Percentiles rank a stretch among this genome's conserved stretches.
Conservation (phyloP, 1,140 invertebrate species). For the Ephestia elutella region DNA sequence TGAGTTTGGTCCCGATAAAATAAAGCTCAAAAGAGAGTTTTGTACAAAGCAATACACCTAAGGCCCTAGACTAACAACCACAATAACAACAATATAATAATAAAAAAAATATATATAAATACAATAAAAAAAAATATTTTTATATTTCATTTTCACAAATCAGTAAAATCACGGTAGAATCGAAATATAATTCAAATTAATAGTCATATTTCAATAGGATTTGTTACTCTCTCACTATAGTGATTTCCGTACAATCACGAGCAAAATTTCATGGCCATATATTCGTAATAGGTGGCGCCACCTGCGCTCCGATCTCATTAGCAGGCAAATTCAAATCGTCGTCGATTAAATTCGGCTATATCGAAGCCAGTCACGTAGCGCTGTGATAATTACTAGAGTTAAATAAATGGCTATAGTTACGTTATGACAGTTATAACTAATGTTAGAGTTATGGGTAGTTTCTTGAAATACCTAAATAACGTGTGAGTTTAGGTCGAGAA, state of each 20-base stretch:
- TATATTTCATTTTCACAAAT: too few species aligned
- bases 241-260: background rate
- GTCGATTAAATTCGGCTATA: conserved; percentile 47
- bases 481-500: too few species aligned
- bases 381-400: conserved; percentile 12
- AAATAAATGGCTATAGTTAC: conserved; percentile 6
- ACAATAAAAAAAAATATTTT: too few species aligned
- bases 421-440: background rate
- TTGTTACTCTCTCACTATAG: background rate
- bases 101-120: too few species aligned
- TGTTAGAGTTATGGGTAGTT: background rate
- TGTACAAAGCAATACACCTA: too few species aligned
- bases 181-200: too few species aligned
- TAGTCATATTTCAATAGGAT: background rate
- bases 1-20: background rate
- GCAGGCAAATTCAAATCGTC: conserved; percentile 45
- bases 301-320: conserved; percentile 49
- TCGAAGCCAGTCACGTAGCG: conserved; percentile 24
- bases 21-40: too few species aligned
- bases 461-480: too few species aligned
- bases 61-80: too few species aligned
- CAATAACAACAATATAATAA: too few species aligned
- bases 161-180: too few species aligned
- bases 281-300: conserved; percentile 40
- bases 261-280: background rate